Base-by-base conservation (phyloP, 2,888 invertebrate species). In the Girardia tigrina region DNA sequence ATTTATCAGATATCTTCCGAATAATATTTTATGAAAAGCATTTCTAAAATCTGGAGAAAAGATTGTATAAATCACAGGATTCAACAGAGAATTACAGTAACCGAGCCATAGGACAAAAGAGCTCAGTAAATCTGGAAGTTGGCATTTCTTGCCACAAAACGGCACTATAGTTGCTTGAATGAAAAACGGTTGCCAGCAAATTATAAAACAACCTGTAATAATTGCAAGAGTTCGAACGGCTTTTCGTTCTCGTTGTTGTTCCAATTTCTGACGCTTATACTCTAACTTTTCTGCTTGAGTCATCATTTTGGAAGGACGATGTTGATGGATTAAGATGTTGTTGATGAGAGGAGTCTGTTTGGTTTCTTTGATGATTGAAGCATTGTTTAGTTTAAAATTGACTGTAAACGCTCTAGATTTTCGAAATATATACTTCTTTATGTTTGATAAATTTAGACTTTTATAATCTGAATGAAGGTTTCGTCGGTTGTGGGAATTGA, bases 141-240 rank as follows among this genome's bases (percentile, higher is more conserved):
- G 28, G 28, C 70, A 28, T 26, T 28, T 28, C 14, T 28, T 26
- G 1, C 28, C 28, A 27, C 27, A 27, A 70, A 75, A 72, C 14
- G 75, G 75, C 6, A 70, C 71, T n/a, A 70, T 26, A 29, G 29
- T 26, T 4, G 94, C 91, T 86, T 90, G 88, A 73, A 91, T 86
- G 42, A 93, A 86, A 87, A 94, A 94, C 14, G 94, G 94, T 79
- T 93, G 86, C 94, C 94, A 94, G 82, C 93, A 94, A 80, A 91
- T 88, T 76, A 94, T 90, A 84, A 94, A 94, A 29, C 91, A 83
- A 73, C 93, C 93, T n/a, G 95, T 97, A 80, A 97, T 95, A 56
- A 84, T 83, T 26, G 82, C 83, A 73, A 84, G 78, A 23, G 83
- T 83, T 72, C 83, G 79, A 0, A 83, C 82, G 14, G 84, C 84